Base-by-base conservation (phyloP, 2,797 vertebrate species). In the Xenentodon cancila region DNA sequence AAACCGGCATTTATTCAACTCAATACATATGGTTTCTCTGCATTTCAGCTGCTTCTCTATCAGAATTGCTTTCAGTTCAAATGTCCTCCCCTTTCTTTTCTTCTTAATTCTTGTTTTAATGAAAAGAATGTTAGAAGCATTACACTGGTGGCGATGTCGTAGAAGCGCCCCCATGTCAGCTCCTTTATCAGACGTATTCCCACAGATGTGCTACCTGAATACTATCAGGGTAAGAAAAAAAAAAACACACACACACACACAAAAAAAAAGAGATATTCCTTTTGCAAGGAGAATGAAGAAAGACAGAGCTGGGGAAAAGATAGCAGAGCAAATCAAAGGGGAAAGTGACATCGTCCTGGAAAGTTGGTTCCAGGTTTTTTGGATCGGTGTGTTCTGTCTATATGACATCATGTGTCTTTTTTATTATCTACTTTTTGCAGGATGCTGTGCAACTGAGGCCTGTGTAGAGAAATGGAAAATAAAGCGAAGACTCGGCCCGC, bases 1-100 rank as follows among this genome's bases (percentile, higher is more conserved):
- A 90, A 90, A 91, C 87, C 22, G 56, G 53, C 53, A 84, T 88
- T 85, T 86, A 82, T 87, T 75, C 85, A 82, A 88, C 84, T 91
- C 81, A 71, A 73, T 89, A 78, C 91, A 90, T 87, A 87, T 88
- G 89, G 82, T 81, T 71, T 80, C 56, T 72, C 45, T 84, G 71
- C 46, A 62, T 77, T 82, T 81, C 64, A 81, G 53, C 61, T 80
- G 70, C 73, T 58, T 69, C 75, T 82, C 68, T 19, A 64, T 74
- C 79, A 51, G 0, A 32, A 53, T 25, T 34, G 59, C 40, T 13
- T 62, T 60, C 55, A 50, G 58, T 34, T 63, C 50, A 50, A 34
- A n/a, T 7, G 30, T 40, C 47, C 72, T 61, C 72, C 61, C 55
- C 63, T 53, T 62, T 71, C 42, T 68, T 55, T 76, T 65, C 37